These are phyloP conservation scores for Ennomos fuscantarius DNA, from an alignment of 2,888 invertebrate genomes.

Conservation along the genomic window DNA sequence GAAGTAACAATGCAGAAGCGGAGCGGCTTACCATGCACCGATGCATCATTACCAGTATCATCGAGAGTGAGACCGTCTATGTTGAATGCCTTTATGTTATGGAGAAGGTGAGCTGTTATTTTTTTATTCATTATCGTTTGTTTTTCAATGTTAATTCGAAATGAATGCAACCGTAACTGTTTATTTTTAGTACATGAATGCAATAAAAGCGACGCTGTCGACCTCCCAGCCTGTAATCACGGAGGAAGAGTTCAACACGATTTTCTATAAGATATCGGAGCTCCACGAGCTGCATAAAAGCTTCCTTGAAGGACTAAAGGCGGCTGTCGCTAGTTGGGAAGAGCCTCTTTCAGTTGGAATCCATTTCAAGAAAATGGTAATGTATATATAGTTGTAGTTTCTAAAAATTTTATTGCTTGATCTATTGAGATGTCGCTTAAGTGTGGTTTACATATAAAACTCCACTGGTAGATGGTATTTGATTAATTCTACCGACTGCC, in stretches of 20 bases:
- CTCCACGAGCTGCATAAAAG: constrained; percentile 92
- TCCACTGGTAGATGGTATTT: too few species aligned
- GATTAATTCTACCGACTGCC: too few species aligned
- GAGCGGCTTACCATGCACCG: constrained; percentile 94
- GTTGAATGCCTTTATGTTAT: constrained; percentile 95
- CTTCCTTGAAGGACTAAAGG: constrained; percentile 91
- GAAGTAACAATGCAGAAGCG: constrained; percentile 87
- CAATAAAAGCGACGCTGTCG: constrained; percentile 93
- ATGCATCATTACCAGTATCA: constrained; percentile 94
- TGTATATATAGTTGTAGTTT: background rate
- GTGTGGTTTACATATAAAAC: too few species aligned
- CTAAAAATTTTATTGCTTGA: too few species aligned
- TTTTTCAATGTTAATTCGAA: background rate
- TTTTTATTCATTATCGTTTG: background rate
- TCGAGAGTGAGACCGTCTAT: constrained; percentile 96
- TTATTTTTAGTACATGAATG: constrained; percentile 93
- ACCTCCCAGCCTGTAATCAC: constrained; percentile 96
- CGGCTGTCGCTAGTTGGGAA: constrained; percentile 89
- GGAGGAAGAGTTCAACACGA: constrained; percentile 94
- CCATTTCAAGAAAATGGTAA: constrained; percentile 93
- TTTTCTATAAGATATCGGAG: constrained; percentile 97
- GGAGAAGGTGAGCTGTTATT: constrained; percentile 87
- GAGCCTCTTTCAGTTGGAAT: constrained; percentile 91
- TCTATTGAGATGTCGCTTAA: background rate
- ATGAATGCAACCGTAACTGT: background rate